Base-by-base conservation (phyloP, 2,113 vertebrate species). In the Proteles cristata region DNA sequence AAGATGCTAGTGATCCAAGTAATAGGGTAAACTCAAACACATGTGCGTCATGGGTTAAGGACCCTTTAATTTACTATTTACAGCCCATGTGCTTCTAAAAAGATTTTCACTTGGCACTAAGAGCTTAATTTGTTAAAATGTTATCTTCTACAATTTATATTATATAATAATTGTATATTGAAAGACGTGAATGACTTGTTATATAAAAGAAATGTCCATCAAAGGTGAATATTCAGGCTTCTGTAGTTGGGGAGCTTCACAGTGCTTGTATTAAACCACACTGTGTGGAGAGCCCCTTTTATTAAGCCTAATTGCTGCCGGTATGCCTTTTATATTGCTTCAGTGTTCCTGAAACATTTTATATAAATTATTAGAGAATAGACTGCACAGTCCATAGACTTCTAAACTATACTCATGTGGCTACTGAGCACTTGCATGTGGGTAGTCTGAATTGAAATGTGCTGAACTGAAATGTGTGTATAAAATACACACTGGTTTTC, bases 21-120 rank as follows among this genome's bases (percentile, higher is more conserved):
- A 63, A 77, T 63, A 65, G 6, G 5, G 63, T 77, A 82, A 95
- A 84, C 50, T 76, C 45, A 94, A 55, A 82, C 39, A 14, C 55
- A 83, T 39, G 53, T 39, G 71, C 31, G 33, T 69, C 68, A 87
- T 71, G 12, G 83, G 33, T 55, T 84, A 84, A 90, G 68, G 43
- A n/a, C 68, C 28, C 33, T 87, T 86, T 77, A 89, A 61, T 87
- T 61, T 88, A 53, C 50, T 83, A 39, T 79, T 71, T 84, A 96
- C 4, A 88, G 53, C 28, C n/a, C 25, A 66, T 66, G 23, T 84
- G 43, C 19, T 43, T 92, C 53, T 91, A 28, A 77, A 94, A 84
- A 65, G 17, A 50, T 92, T 84, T 88, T 84, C 33, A 48, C 0
- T 73, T 88, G 88, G 31, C 25, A 84, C 19, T 17, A 87, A 88